Evolutionary conservation across 92 coral and sea anemone genomes (phyloP), one percentile per base, ranked within the genome.

Genomic region (Paramuricea clavata): DNA sequence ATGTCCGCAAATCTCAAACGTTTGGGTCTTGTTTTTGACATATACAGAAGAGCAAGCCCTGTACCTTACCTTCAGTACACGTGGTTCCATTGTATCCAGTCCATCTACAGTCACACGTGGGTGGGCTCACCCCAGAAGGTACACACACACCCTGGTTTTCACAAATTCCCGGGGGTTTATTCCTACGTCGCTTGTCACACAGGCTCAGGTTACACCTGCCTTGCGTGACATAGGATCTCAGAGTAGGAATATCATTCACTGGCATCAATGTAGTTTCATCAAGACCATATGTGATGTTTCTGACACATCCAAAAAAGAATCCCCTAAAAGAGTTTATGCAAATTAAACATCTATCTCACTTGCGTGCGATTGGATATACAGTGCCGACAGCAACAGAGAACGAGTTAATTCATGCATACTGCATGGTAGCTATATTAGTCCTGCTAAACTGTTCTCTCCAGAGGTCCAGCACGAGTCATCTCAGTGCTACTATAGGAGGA

Each of bases 81-180:
- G 39, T 65, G 72, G 39, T 1, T 65, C 72, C 72, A 28, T 33
- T n/a, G 28, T 28, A 65, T 10, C 72, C 72, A 28, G 72, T 65
- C 72, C 39, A 65, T 12, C n/a, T 26, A 39, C 72, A 65, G 41
- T 65, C 41, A 12, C 72, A 65, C 13, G 39, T 65, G 3, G 72
- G 39, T 28, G 72, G 28, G n/a, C 39, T 31, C 72, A 27, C 41
- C 1, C 36, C 36, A 7, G 22, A 2, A 0, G 72, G 72, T 28
- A 16, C 12, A 32, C 72, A 65, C 27, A 65, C 36, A 28, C 72
- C 72, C 5, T 33, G 13, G 21, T 65, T 27, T 11, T 65, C 72
- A 65, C 72, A 65, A 65, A 28, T 65, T 65, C 68, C 68, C 1
- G 31, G 68, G 8, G 33, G 68, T 0, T 60, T 60, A 22, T 60